A percentile compares a stretch with the other conserved stretches of the same genome.
phyloP scores from a whole-genome alignment of 2,888 invertebrate genomes.

The Eustalomyia histrio region DNA sequence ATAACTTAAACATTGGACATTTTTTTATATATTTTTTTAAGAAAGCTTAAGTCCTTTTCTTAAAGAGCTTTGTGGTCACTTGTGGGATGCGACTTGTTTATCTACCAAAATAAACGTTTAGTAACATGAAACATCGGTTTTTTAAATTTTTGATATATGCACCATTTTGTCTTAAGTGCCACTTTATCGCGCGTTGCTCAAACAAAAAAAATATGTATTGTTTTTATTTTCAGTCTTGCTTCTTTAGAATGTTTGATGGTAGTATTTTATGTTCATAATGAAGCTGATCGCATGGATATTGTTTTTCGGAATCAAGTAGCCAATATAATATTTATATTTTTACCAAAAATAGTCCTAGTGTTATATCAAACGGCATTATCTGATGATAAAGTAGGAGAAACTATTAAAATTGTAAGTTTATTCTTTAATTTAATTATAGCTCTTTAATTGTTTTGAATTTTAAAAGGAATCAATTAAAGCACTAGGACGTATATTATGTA shows the following conservation, averaged over 20 bases:
- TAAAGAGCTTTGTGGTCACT: too few relatives aligned
- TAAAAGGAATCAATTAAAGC: conserved; percentile 74
- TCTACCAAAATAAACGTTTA: too few relatives aligned
- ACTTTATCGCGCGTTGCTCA: too few relatives aligned
- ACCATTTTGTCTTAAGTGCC: too few relatives aligned
- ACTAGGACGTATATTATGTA: conserved; percentile 73
- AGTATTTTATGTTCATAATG: conserved; percentile 82
- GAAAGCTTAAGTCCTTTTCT: too few relatives aligned
- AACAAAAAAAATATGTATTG: too few relatives aligned
- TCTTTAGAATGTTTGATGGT: conserved; percentile 82
- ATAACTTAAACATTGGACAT: too few relatives aligned
- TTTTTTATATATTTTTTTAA: too few relatives aligned
- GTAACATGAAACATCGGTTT: too few relatives aligned
- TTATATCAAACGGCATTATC: conserved; percentile 80
- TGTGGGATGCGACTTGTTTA: too few relatives aligned
- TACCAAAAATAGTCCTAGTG: conserved; percentile 82
- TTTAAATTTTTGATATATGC: too few relatives aligned
- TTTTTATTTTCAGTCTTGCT: conserved; percentile 46
- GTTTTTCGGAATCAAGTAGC: conserved; percentile 81
- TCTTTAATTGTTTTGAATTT: not conserved
- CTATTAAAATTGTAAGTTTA: conserved; percentile 81
- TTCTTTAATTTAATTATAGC: too few relatives aligned
- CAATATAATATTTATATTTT: conserved; percentile 81
- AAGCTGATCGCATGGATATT: conserved; percentile 81
- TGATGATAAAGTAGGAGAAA: conserved; percentile 82